These are phyloP conservation scores for Spodoptera littoralis DNA, from an alignment of 2,888 invertebrate species.

Conservation along the genomic window DNA sequence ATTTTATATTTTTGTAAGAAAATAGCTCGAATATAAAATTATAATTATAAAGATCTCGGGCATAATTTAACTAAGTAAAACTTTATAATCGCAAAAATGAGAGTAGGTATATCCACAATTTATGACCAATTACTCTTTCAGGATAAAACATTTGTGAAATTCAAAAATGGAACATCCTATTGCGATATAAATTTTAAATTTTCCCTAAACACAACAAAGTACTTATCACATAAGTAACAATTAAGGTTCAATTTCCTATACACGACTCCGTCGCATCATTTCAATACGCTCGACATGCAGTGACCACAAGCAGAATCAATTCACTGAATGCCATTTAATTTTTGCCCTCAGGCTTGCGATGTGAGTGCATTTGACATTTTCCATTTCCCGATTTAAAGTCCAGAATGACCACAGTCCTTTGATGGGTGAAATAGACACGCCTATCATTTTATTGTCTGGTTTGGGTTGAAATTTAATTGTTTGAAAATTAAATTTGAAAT, in stretches of 20 bases:
- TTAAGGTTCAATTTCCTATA: slow-evolving; percentile 18
- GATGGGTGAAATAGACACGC: slow-evolving; percentile 15
- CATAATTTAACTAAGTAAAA: too few species aligned
- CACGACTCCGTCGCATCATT: slow-evolving; percentile 10
- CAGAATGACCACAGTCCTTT: slow-evolving; percentile 58
- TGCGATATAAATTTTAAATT: not conserved
- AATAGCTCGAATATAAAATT: too few species aligned
- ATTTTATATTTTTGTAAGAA: too few species aligned
- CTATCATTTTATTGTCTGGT: slow-evolving; percentile 11
- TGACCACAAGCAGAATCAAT: slow-evolving; percentile 57
- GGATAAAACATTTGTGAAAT: too few species aligned
- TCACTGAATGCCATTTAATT: slow-evolving; percentile 58
- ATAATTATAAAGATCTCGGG: too few species aligned
- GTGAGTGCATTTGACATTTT: slow-evolving; percentile 77
- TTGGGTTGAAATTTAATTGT: slow-evolving; percentile 2
- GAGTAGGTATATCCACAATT: too few species aligned
- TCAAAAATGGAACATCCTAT: too few species aligned
- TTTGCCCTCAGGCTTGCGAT: slow-evolving; percentile 37
- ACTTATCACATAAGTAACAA: not conserved
- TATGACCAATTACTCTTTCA: too few species aligned
- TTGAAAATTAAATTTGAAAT: not conserved
- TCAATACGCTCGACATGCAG: slow-evolving; percentile 26
- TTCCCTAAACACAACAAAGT: not conserved
- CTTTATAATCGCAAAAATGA: too few species aligned
- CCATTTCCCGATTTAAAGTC: slow-evolving; percentile 76